Percentiles rank a stretch among this genome's conserved stretches.
phyloP scores from a whole-genome alignment of 2,113 vertebrate species.

The Cebus imitator region DNA sequence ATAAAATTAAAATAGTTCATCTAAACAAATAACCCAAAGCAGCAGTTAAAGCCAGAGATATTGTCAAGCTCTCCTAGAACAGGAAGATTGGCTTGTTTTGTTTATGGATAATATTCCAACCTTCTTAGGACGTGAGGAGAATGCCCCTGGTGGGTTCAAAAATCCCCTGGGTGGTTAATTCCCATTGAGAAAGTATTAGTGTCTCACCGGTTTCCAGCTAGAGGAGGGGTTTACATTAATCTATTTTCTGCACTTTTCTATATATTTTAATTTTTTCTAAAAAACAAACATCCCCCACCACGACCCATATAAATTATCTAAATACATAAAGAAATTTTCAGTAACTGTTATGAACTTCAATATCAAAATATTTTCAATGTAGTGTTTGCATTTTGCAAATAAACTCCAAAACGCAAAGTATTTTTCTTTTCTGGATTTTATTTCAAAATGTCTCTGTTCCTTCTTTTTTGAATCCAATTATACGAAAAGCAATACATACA shows the following conservation, averaged over 20 bases:
- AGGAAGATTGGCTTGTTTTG: not conserved
- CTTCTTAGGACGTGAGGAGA: not conserved
- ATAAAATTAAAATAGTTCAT: not conserved
- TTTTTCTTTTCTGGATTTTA: not conserved
- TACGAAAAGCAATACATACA: not conserved
- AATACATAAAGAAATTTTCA: not conserved
- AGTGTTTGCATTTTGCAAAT: not conserved
- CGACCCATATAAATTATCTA: not conserved
- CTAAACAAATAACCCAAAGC: not conserved
- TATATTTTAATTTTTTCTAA: not conserved
- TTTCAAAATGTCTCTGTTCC: not conserved
- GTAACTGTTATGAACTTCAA: not conserved
- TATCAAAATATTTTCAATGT: not conserved
- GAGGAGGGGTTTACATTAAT: not conserved
- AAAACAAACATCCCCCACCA: not conserved
- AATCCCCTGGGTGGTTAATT: not conserved
- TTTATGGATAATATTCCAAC: fast-evolving
- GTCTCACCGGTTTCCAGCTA: not conserved
- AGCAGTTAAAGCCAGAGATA: not conserved
- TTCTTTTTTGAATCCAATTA: conserved; percentile 3
- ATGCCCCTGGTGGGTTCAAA: not conserved
- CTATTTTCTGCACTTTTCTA: not conserved
- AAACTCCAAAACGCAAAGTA: not conserved
- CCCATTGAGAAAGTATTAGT: not conserved
- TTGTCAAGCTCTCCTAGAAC: not conserved